Base-by-base conservation (phyloP, 2,888 invertebrate genomes). In the Tipula unca region DNA sequence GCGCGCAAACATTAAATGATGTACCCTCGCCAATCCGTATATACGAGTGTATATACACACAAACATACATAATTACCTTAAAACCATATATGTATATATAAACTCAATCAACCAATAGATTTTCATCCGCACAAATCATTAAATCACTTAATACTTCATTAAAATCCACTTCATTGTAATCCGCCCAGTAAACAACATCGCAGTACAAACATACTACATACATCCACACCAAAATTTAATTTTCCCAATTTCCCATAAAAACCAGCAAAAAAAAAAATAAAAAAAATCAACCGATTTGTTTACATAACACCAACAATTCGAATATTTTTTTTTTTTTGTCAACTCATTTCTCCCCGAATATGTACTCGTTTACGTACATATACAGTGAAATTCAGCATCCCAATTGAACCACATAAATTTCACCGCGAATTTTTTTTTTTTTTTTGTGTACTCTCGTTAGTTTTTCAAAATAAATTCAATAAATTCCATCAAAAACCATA, bases 81-180 rank as follows among this genome's bases (percentile, higher is more conserved):
- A 20, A 20, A 20, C 13, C 35, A 20, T 84, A 36, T 69, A 69
- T 69, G n/a, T 8, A 36, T 84, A 36, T 25, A 69, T 69, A 83
- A 32, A 83, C 35, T 83, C 83, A 83, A 83, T 83, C 83, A 83
- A 83, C 83, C 83, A 32, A 83, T 83, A 29, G 35, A 83, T 83
- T 82, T 83, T 83, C 83, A 69, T 69, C 69, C 69, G 69, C 83
- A 83, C 83, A 32, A 83, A 83, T 35, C 35, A 32, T 83, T 35
- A 83, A 83, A 83, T 83, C 83, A 83, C 35, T 83, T 83, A 83
- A 83, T 83, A 83, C 83, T 83, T 83, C 83, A 83, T 83, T 83
- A 83, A 83, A 83, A 83, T 83, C 83, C 83, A 83, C 83, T 83
- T 83, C 35, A 83, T 83, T 83, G 83, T 32, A 83, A 83, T 83